Conservation (phyloP, 2,113 vertebrate genomes). For the Cromileptes altivelis region DNA sequence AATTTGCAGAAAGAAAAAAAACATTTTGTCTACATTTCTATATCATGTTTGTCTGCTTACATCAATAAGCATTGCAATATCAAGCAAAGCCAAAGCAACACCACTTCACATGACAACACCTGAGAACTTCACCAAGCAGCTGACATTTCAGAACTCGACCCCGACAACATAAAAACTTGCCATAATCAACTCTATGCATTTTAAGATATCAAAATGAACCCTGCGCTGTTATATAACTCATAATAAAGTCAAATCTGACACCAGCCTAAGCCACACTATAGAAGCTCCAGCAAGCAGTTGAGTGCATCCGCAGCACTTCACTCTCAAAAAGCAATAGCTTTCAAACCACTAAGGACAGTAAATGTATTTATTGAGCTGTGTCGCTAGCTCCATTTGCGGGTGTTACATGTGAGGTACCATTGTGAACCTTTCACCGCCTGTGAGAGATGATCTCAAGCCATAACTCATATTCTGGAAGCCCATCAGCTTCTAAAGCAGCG, state of each 20-base stretch:
- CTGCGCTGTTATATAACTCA: slow-evolving; percentile 29
- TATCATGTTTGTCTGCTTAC: background rate
- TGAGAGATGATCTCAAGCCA: slow-evolving; percentile 81
- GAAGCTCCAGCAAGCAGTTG: slow-evolving; percentile 40
- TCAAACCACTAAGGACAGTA: slow-evolving; percentile 70
- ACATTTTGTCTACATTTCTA: background rate
- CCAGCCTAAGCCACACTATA: slow-evolving; percentile 33
- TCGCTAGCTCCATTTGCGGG: slow-evolving; percentile 69
- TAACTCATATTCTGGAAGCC: slow-evolving; percentile 81
- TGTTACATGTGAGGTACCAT: slow-evolving; percentile 75
- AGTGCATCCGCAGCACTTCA: slow-evolving; percentile 66
- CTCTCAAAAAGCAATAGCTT: slow-evolving; percentile 74
- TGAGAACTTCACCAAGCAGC: slow-evolving; percentile 21
- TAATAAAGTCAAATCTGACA: slow-evolving; percentile 45
- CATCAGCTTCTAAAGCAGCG: slow-evolving; percentile 81
- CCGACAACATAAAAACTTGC: background rate
- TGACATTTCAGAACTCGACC: slow-evolving; percentile 20
- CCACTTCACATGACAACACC: background rate
- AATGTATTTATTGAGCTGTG: slow-evolving; percentile 78
- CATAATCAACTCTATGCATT: background rate
- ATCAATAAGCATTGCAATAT: background rate
- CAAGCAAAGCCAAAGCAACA: slow-evolving; percentile 2
- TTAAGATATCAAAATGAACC: slow-evolving; percentile 17
- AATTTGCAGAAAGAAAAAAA: background rate
- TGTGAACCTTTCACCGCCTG: slow-evolving; percentile 80